These are phyloP conservation scores for Micropoecilia bifurca DNA, from an alignment of 2,797 vertebrate genomes.

Conservation along the genomic window DNA sequence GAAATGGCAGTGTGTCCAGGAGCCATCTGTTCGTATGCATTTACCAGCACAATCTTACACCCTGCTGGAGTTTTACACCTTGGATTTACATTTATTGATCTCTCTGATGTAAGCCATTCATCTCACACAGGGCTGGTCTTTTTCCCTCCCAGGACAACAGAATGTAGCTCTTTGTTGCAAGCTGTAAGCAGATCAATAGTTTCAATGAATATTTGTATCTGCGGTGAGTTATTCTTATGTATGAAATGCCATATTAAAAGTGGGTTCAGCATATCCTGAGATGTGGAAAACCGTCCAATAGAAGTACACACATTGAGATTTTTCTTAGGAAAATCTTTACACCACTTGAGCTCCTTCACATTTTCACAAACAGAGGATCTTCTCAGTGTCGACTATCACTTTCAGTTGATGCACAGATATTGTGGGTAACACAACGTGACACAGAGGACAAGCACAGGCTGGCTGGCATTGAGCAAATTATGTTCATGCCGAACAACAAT, in stretches of 20 bases:
- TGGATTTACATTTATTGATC: conserved; percentile 80
- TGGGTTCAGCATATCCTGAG: not conserved
- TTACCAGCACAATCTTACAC: conserved; percentile 28
- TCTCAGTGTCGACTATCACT: too few species aligned
- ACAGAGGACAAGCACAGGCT: too few species aligned
- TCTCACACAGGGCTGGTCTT: conserved; percentile 64
- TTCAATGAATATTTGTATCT: conserved; percentile 8
- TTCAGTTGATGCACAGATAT: too few species aligned
- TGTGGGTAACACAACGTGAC: too few species aligned
- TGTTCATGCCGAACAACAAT: too few species aligned
- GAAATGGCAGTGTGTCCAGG: conserved; percentile 41
- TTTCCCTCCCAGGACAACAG: conserved; percentile 25
- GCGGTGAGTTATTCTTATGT: not conserved
- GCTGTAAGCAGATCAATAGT: conserved; percentile 23
- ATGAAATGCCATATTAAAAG: not conserved
- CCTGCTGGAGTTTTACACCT: conserved; percentile 68
- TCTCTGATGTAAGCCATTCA: conserved; percentile 62
- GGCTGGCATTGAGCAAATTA: too few species aligned
- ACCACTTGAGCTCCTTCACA: not conserved
- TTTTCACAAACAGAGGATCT: too few species aligned
- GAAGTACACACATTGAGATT: not conserved
- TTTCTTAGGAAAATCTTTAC: not conserved
- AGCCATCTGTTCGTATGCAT: conserved; percentile 12
- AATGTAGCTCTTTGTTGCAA: conserved; percentile 60
- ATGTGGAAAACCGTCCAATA: not conserved